A percentile compares a stretch with the other conserved stretches of the same genome.
phyloP scores from a whole-genome alignment of 2,888 invertebrate genomes.

The Abrostola tripartita region DNA sequence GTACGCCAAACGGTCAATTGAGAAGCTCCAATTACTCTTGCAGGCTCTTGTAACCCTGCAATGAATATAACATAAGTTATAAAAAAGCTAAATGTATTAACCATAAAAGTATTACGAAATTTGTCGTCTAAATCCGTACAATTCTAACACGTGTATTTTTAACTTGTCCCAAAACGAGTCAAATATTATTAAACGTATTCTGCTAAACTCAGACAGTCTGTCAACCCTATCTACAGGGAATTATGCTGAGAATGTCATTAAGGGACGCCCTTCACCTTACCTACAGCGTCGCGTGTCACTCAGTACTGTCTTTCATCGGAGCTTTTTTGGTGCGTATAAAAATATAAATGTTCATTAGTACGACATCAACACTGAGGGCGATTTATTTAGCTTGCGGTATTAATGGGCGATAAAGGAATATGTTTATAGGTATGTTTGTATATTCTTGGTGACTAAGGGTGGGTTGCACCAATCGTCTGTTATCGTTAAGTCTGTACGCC shows the following conservation, averaged over 20 bases:
- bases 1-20: too few relatives aligned
- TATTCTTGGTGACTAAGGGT: conserved; percentile 24
- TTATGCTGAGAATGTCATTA: conserved; percentile 82
- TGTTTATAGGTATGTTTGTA: conserved; percentile 13
- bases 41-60: too few relatives aligned
- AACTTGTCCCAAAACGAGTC: background rate
- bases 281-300: conserved; percentile 85
- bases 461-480: too few relatives aligned
- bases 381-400: conserved; percentile 52
- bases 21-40: too few relatives aligned
- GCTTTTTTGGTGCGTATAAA: conserved; percentile 75
- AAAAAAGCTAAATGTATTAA: too few relatives aligned
- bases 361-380: conserved; percentile 67
- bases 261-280: conserved; percentile 78
- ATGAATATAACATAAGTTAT: too few relatives aligned
- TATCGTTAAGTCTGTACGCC: too few relatives aligned
- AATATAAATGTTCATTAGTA: conserved; percentile 84
- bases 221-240: conserved; percentile 54
- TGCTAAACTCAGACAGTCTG: conserved; percentile 8
- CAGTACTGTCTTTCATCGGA: conserved; percentile 78
- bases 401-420: conserved; percentile 34
- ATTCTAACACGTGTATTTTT: too few relatives aligned
- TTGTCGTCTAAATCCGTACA: too few relatives aligned
- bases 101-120: too few relatives aligned
- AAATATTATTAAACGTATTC: conserved; percentile 8